These are phyloP conservation scores for Sciurus carolinensis DNA, from an alignment of 2,797 vertebrate genomes.

Conservation along the genomic window DNA sequence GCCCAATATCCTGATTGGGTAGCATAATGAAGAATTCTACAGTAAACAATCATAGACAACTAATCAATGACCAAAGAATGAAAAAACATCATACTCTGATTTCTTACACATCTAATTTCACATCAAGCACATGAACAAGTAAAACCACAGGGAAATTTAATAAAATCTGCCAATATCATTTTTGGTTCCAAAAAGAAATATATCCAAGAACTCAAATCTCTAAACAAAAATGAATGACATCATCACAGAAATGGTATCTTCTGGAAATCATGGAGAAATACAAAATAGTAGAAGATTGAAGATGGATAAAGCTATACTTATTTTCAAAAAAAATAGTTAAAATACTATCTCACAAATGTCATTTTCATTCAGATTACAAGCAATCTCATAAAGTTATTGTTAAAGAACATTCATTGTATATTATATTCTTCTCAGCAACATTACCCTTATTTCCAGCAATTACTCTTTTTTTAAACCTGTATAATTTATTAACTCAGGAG, in stretches of 20 bases:
- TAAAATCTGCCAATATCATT: not conserved
- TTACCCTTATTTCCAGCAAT: slow-evolving; percentile 56
- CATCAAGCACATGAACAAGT: not conserved
- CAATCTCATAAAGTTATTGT: slow-evolving; percentile 29
- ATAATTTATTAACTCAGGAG: slow-evolving; percentile 64
- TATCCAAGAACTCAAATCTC: not conserved
- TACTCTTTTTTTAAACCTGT: not conserved
- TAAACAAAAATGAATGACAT: slow-evolving; percentile 38
- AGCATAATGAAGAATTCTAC: not conserved
- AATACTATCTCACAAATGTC: not conserved
- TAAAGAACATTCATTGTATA: slow-evolving; percentile 46
- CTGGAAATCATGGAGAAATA: not conserved
- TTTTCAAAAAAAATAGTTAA: slow-evolving; percentile 16
- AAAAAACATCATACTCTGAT: not conserved
- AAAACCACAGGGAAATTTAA: not conserved
- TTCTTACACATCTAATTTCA: not conserved
- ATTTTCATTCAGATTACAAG: slow-evolving; percentile 38
- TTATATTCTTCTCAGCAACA: slow-evolving; percentile 35
- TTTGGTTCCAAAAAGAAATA: not conserved
- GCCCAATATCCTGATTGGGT: not conserved
- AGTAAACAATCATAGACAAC: not conserved
- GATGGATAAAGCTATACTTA: not conserved
- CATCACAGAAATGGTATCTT: not conserved
- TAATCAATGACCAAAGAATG: not conserved
- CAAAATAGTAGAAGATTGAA: not conserved